A percentile compares a stretch with the other conserved stretches of the same genome.
phyloP scores from a whole-genome alignment of 2,888 invertebrate genomes.

The Pollenia griseotomentosa region DNA sequence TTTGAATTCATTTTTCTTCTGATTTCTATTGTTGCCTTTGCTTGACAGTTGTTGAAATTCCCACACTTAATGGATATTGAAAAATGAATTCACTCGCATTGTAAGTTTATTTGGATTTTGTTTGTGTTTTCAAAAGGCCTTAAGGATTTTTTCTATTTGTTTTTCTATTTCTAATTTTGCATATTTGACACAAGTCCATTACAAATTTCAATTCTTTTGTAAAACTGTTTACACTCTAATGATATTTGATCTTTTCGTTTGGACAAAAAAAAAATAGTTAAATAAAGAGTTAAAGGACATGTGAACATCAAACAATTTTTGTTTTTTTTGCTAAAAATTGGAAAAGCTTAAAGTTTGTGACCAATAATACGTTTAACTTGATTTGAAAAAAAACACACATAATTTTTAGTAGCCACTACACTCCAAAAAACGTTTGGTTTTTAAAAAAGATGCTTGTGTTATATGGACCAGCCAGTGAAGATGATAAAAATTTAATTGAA shows the following conservation, averaged over 20 bases:
- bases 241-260: constrained; percentile 38
- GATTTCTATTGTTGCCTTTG: constrained; percentile 3
- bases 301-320: constrained; percentile 1
- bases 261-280: background rate
- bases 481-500: no score
- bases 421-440: no score
- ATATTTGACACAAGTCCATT: constrained; percentile 66
- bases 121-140: constrained; percentile 51
- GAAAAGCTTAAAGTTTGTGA: background rate
- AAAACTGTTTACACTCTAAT: constrained; percentile 41
- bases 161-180: constrained; percentile 56
- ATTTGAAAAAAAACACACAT: no score
- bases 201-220: constrained; percentile 52
- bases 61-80: constrained; percentile 67
- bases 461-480: no score
- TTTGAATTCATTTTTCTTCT: constrained; percentile 35
- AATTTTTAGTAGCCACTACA: no score
- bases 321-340: background rate
- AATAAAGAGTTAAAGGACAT: background rate
- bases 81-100: constrained; percentile 11
- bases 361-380: no score
- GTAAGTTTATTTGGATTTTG: constrained; percentile 38
- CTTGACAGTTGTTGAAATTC: constrained; percentile 64
- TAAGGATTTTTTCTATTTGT: constrained; percentile 62
- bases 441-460: no score